A percentile compares a stretch with the other conserved stretches of the same genome.
These are phyloP conservation scores for Melanostoma scalare DNA, from an alignment of 2,888 invertebrate genomes.

Conservation along the genomic window DNA sequence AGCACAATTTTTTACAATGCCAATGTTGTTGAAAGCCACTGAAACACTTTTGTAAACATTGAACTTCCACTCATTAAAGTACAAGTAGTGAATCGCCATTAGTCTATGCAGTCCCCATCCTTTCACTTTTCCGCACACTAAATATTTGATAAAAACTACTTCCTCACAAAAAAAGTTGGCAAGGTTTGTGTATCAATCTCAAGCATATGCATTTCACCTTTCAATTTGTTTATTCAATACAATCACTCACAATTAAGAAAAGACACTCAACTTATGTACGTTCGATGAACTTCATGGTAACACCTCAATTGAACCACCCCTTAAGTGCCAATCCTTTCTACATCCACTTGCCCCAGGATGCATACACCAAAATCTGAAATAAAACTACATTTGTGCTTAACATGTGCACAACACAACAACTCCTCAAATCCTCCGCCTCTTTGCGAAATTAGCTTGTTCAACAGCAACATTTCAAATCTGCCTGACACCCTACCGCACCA, in stretches of 20 bases:
- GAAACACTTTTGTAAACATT: background rate
- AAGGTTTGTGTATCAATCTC: conserved; percentile 53
- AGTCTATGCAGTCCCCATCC: conserved; percentile 13
- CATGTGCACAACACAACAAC: conserved; percentile 19
- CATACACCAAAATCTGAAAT: conserved; percentile 36
- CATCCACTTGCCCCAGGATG: conserved; percentile 53
- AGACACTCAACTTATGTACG: conserved; percentile 12
- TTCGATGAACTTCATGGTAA: conserved; percentile 45
- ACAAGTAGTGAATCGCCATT: background rate
- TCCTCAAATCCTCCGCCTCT: conserved; percentile 44
- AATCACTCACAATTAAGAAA: conserved; percentile 54
- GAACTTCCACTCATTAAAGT: background rate
- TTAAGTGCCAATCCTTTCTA: conserved; percentile 50
- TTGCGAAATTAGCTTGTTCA: conserved; percentile 49
- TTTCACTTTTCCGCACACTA: conserved; percentile 46
- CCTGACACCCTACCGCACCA: conserved; percentile 5
- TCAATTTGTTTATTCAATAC: conserved; percentile 46
- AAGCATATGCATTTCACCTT: conserved; percentile 60
- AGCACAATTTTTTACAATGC: too few relatives aligned
- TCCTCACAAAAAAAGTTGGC: conserved; percentile 15
- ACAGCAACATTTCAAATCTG: conserved; percentile 32
- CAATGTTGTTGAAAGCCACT: too few relatives aligned
- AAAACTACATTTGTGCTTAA: conserved; percentile 48
- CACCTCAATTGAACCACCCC: conserved; percentile 42
- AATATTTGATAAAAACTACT: conserved; percentile 15